Conservation (phyloP, 2,113 vertebrate species). For the Ceuthmochares aereus region DNA sequence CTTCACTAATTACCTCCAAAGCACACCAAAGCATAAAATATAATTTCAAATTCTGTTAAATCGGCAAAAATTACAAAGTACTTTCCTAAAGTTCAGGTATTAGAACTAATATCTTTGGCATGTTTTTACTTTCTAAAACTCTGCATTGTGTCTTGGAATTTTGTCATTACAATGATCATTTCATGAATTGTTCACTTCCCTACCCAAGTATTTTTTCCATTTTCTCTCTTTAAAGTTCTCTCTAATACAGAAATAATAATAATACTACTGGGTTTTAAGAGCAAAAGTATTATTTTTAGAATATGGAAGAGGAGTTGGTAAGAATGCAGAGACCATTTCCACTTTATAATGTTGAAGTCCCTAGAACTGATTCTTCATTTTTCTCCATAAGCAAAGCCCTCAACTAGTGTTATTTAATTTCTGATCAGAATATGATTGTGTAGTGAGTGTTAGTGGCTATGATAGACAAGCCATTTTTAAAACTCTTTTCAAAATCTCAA, state of each 20-base stretch:
- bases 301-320: neutral
- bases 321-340: neutral
- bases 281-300: neutral
- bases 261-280: neutral
- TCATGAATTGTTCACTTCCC: neutral
- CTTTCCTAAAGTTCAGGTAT: neutral
- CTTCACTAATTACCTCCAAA: neutral
- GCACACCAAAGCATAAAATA: neutral
- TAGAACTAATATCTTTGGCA: neutral
- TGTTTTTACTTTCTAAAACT: neutral
- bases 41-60: slow-evolving; percentile 15
- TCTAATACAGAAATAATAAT: neutral
- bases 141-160: neutral
- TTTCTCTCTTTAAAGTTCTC: neutral
- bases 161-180: neutral
- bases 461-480: neutral
- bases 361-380: neutral
- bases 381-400: neutral
- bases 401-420: neutral
- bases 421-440: neutral
- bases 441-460: neutral
- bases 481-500: neutral
- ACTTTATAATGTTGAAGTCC: neutral
- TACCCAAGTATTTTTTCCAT: neutral
- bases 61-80: neutral